Evolutionary conservation across 1,140 invertebrate species (phyloP).

Genomic region (Sipha flava): DNA sequence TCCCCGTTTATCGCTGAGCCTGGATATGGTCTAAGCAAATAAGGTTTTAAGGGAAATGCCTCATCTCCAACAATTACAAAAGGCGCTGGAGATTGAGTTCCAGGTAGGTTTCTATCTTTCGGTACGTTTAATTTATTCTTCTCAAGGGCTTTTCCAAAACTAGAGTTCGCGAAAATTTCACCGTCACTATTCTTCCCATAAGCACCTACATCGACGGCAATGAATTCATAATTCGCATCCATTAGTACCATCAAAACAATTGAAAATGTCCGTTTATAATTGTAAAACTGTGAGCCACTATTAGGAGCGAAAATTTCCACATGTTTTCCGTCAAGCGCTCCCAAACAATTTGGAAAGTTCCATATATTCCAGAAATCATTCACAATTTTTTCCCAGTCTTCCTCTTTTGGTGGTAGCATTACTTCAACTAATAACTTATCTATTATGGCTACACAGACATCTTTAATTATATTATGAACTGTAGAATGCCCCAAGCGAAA

Average conservation of each 20-base stretch:
- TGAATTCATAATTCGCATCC: slow-evolving; percentile 31
- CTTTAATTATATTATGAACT: neutral
- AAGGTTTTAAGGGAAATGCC: slow-evolving; percentile 43
- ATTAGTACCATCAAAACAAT: slow-evolving; percentile 44
- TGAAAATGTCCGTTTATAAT: slow-evolving; percentile 47
- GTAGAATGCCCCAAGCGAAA: neutral
- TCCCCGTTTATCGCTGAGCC: neutral
- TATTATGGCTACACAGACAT: neutral
- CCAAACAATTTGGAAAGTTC: slow-evolving; percentile 43
- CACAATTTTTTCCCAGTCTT: slow-evolving; percentile 40
- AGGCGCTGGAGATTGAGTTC: slow-evolving; percentile 37
- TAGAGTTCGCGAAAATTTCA: slow-evolving; percentile 40
- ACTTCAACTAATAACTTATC: neutral
- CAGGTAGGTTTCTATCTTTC: slow-evolving; percentile 36
- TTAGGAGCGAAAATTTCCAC: slow-evolving; percentile 42
- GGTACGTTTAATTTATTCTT: slow-evolving; percentile 40
- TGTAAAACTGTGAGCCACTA: slow-evolving; percentile 44
- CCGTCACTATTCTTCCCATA: slow-evolving; percentile 44
- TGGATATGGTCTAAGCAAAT: slow-evolving; percentile 44
- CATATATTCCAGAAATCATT: slow-evolving; percentile 45
- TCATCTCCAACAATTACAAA: slow-evolving; percentile 43
- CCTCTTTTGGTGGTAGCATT: neutral
- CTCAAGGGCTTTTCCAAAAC: slow-evolving; percentile 40
- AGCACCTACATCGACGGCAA: slow-evolving; percentile 44
- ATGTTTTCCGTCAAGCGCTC: slow-evolving; percentile 47